Percentiles rank a stretch among this genome's conserved stretches.
Evolutionary conservation across 2,113 vertebrate species (phyloP).

Genomic region (Tragelaphus buxtoni): DNA sequence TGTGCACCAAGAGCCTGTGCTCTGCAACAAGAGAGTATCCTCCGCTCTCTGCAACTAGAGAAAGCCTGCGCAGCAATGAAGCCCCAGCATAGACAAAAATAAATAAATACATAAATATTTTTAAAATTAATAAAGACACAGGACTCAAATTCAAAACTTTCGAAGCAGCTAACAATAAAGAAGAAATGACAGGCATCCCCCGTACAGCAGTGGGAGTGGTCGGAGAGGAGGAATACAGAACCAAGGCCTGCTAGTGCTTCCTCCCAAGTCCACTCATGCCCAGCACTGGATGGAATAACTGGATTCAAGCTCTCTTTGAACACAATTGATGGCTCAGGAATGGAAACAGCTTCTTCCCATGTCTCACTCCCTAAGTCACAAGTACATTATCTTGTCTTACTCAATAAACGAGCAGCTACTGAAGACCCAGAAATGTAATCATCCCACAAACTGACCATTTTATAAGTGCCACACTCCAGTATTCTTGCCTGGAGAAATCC

Average conservation of each 20-base stretch:
- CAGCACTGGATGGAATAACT: not conserved
- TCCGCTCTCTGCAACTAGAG: not conserved
- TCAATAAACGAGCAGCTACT: not conserved
- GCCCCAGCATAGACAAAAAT: not conserved
- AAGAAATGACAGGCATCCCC: not conserved
- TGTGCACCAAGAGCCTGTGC: not conserved
- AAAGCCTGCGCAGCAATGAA: not conserved
- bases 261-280: not conserved
- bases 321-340: not conserved
- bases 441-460: not conserved
- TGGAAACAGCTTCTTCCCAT: not conserved
- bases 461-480: not conserved
- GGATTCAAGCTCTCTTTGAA: not conserved
- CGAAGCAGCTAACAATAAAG: not conserved
- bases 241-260: not conserved
- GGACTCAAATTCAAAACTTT: not conserved
- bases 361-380: not conserved
- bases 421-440: not conserved
- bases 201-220: not conserved
- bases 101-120: not conserved
- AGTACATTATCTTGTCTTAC: not conserved
- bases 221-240: not conserved
- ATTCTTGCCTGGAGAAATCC: not conserved
- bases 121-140: not conserved
- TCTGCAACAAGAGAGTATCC: not conserved